These are phyloP conservation scores for Cyphomyrus discorhynchus DNA, from an alignment of 2,113 vertebrate species.

Conservation along the genomic window DNA sequence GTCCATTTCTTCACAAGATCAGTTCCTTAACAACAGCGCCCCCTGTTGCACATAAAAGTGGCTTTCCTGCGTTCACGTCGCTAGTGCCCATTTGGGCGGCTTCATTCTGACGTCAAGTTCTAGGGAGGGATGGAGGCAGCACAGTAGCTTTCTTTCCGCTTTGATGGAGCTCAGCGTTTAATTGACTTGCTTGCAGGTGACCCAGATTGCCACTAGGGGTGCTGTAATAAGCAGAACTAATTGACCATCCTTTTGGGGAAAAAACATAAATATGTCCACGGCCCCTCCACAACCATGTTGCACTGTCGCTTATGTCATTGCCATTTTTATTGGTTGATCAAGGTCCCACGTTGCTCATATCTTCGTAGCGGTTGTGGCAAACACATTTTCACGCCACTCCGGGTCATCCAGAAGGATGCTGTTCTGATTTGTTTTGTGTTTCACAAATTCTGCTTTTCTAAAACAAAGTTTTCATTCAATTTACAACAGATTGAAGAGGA, in stretches of 20 bases:
- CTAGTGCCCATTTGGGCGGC: neutral
- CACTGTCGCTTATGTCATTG: neutral
- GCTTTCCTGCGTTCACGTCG: neutral
- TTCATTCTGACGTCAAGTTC: neutral
- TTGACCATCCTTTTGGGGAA: neutral
- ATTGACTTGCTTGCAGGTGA: neutral
- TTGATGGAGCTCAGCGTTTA: neutral
- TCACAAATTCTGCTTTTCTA: neutral
- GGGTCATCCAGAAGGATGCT: neutral
- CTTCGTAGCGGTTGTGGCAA: neutral
- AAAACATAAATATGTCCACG: neutral
- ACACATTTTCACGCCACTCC: neutral
- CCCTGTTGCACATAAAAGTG: neutral
- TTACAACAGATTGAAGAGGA: neutral
- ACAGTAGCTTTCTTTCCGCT: neutral
- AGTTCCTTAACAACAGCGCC: neutral
- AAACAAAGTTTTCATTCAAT: neutral
- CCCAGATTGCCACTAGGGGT: neutral
- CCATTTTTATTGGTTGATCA: neutral
- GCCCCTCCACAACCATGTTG: neutral
- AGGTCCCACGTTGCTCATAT: neutral
- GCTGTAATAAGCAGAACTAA: neutral
- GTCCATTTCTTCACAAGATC: neutral
- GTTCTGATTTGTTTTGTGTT: neutral
- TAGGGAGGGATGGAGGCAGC: neutral